Conservation (phyloP, 2,797 vertebrate species). For the Chromobotia macracanthus region DNA sequence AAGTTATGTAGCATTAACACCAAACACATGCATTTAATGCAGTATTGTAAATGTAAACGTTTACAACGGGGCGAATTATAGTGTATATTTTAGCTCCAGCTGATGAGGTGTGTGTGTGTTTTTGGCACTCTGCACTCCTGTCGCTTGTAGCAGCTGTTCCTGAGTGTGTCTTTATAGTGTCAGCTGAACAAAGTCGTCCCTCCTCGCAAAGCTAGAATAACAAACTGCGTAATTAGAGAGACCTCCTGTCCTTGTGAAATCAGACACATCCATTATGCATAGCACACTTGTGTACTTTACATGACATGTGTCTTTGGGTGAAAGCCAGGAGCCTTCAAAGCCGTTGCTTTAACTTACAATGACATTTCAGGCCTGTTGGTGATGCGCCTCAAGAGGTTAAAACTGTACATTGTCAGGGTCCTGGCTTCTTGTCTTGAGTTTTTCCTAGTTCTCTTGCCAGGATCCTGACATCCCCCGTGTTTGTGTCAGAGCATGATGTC, state of each 20-base stretch:
- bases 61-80: background rate
- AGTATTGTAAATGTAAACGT: background rate
- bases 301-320: slow-evolving; percentile 32
- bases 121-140: background rate
- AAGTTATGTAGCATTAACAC: too few species aligned
- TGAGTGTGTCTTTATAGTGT: slow-evolving; percentile 9
- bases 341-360: slow-evolving; percentile 3
- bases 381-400: too few species aligned
- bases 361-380: too few species aligned
- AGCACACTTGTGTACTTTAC: slow-evolving; percentile 21
- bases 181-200: background rate
- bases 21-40: background rate
- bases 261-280: slow-evolving; percentile 32
- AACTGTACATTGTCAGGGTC: too few species aligned
- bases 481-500: too few species aligned
- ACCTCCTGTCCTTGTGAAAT: slow-evolving; percentile 39
- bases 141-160: slow-evolving; percentile 16
- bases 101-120: background rate
- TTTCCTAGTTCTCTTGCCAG: too few species aligned
- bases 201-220: slow-evolving; percentile 22
- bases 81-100: background rate
- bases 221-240: slow-evolving; percentile 50
- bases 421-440: too few species aligned
- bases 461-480: too few species aligned
- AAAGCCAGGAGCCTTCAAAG: slow-evolving; percentile 29